Base-by-base conservation (phyloP, 2,113 vertebrate genomes). In the Himantopus leucocephalus region DNA sequence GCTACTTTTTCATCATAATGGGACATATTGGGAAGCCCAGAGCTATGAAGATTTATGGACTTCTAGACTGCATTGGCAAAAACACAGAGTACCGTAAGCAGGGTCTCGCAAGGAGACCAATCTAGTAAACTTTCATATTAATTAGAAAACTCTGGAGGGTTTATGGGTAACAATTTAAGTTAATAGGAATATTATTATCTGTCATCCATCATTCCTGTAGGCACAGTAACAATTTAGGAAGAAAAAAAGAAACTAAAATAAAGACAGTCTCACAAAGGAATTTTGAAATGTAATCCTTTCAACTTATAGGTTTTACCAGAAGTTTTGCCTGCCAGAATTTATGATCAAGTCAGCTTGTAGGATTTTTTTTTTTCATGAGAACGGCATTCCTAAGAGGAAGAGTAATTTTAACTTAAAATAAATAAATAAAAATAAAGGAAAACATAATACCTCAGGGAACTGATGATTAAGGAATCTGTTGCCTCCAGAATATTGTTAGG, bases 1-100 rank as follows among this genome's bases (percentile, higher is more conserved):
- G 34, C 20, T 78, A 62, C 74, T 95, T 94, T 67, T 77, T 97
- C 92, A 96, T 96, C 17, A 3, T 94, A 95, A 96, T 56, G 66
- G 74, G 75, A 34, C 32, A 23, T 30, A 72, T 1, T 70, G 56
- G 75, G 84, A 91, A 95, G 82, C 48, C 64, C 74, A 94, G 21
- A 83, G 30, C 48, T 66, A 64, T n/a, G 52, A 94, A 93, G 87
- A 92, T 79, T 82, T 80, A 95, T 87, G 53, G 21, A 74, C 53
- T 47, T 92, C 77, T 47, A 12, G 71, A 53, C 50, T 58, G 3
- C 41, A 55, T 4, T 90, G 48, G 48, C 53, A 93, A 82, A 94
- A 92, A 74, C 64, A 81, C 14, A 21, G 19, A 91, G 76, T 37
- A 82, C 30, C 14, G 26, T 17, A 27, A 78, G 24, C 62, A 96